Evolutionary conservation across 1,140 invertebrate genomes (phyloP).

Genomic region (Hyles euphorbiae): DNA sequence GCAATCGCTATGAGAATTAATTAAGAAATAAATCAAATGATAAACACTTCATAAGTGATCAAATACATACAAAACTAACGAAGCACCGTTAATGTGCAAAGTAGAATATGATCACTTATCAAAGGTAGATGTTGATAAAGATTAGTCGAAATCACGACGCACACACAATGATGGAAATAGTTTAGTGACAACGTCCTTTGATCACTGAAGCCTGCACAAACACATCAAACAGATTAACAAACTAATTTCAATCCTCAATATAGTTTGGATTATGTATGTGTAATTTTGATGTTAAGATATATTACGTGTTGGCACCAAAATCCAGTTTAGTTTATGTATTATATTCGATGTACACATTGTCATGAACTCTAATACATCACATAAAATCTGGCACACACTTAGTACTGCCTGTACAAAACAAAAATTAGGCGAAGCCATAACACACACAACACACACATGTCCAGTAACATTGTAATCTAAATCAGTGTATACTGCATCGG

Average conservation of each 20-base stretch:
- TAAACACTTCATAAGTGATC: conserved; percentile 13
- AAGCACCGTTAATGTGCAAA: conserved; percentile 52
- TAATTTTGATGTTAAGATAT: neutral
- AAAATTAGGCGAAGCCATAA: conserved; percentile 11
- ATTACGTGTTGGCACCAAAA: conserved; percentile 2
- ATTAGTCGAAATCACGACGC: conserved; percentile 44
- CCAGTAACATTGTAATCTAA: conserved; percentile 22
- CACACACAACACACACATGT: conserved; percentile 42
- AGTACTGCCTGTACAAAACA: too few species aligned
- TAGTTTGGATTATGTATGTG: too few species aligned
- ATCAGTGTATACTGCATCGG: conserved; percentile 60
- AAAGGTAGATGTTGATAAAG: conserved; percentile 40
- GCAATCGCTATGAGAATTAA: too few species aligned
- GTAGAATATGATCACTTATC: conserved; percentile 45
- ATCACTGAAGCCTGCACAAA: conserved; percentile 43
- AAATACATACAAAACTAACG: conserved; percentile 32
- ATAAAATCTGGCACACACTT: conserved; percentile 19
- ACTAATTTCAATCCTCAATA: too few species aligned
- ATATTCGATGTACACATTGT: too few species aligned
- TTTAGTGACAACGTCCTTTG: conserved; percentile 35
- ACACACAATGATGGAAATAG: conserved; percentile 38
- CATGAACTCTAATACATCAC: conserved; percentile 1
- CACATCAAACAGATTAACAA: conserved; percentile 23
- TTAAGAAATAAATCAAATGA: neutral
- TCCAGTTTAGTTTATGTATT: neutral